Percentiles rank a stretch among this genome's conserved stretches.
Evolutionary conservation across 2,113 vertebrate genomes (phyloP).

Genomic region (Actenoides hombroni): DNA sequence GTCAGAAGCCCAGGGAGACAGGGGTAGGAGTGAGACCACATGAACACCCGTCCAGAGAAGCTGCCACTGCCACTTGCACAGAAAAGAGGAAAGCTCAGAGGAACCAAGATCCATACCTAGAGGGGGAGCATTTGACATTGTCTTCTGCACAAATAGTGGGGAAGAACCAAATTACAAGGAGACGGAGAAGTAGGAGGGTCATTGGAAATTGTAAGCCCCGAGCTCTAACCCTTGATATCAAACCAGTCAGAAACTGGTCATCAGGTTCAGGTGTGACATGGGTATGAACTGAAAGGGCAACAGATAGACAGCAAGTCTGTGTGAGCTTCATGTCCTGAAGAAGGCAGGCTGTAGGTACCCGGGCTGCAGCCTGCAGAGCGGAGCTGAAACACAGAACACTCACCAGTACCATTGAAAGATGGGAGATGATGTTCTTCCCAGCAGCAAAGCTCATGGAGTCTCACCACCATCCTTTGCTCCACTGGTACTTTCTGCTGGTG

Average conservation of each 20-base stretch:
- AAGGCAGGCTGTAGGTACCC: too few relatives aligned
- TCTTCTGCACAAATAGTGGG: background rate
- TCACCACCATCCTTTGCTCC: background rate
- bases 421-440: background rate
- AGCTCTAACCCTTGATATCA: background rate
- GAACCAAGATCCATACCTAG: background rate
- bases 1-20: background rate
- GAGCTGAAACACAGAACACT: too few relatives aligned
- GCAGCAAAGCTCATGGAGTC: background rate
- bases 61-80: background rate
- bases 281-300: background rate
- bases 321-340: fast-evolving
- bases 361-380: background rate
- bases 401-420: background rate
- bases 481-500: background rate
- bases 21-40: background rate
- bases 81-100: background rate
- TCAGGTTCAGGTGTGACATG: background rate
- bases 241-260: background rate
- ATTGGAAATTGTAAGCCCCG: background rate
- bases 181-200: background rate
- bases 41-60: background rate
- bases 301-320: background rate
- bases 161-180: background rate
- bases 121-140: background rate